Base-by-base conservation (phyloP, 2,113 vertebrate genomes). In the Lagopus muta region DNA sequence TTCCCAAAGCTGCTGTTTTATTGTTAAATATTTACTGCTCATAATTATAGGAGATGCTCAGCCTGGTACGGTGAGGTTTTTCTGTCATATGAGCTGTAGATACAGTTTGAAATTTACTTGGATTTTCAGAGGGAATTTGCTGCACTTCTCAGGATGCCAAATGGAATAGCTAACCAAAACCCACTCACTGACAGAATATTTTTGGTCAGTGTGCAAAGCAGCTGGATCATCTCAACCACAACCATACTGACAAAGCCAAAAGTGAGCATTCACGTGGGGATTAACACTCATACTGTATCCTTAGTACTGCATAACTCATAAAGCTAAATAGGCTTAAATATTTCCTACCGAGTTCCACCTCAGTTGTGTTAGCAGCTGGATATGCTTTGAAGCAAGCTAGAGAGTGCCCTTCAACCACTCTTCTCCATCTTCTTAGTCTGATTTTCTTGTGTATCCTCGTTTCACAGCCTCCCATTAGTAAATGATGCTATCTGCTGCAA, bases 381-480 rank as follows among this genome's bases (percentile, higher is more conserved):
- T 82, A 3, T 67, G 34, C 25, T 52, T 54, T 72, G 43, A 47
- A 65, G 54, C 34, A 61, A 54, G 8, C 42, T 36, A 1, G 3
- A 3, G 4, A 67, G 57, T 4, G 6, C 13, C 69, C 55, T 66
- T 3, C 50, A 75, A 61, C 5, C 34, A 11, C 42, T 36, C 1
- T 21, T 73, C 7, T 34, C 2, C 9, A 1, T 9, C 40, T n/a
- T 57, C 54, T 42, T 10, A 12, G 3, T 47, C 32, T 28, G 32
- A 0, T 57, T 48, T 38, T 58, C 18, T 42, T 2, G 0, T 5
- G 28, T 90, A n/a, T 21, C 36, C 13, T n/a, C 50, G 15, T 67
- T 60, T 42, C 36, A 5, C 0, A 12, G 30, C 20, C 19, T 71
- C 43, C 4, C 5, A 0, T 1, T 65, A 36, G 6, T 5, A 24